phyloP scores from a whole-genome alignment of 2,888 invertebrate genomes.

The Orgyia antiqua region DNA sequence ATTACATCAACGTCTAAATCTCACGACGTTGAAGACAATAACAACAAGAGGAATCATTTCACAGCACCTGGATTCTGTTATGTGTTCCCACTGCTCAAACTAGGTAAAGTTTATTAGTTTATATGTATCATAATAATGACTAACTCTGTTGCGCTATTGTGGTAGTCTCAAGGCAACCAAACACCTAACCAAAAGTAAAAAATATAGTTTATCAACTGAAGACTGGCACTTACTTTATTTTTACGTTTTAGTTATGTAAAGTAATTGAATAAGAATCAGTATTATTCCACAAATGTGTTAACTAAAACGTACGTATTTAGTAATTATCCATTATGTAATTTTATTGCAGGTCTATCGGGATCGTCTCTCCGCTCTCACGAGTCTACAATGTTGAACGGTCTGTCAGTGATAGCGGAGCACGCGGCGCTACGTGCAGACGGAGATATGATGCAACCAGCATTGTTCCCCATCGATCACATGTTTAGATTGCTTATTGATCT shows the following conservation, averaged over 20 bases:
- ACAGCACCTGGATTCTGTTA: conserved; percentile 90
- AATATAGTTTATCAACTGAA: no score
- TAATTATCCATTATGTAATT: no score
- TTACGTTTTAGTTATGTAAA: no score
- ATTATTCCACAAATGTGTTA: no score
- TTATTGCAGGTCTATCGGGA: conserved; percentile 41
- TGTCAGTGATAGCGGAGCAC: conserved; percentile 82
- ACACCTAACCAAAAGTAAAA: no score
- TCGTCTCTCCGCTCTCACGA: conserved; percentile 64
- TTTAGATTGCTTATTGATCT: conserved; percentile 87
- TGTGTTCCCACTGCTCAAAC: conserved; percentile 86
- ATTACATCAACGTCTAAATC: conserved; percentile 50
- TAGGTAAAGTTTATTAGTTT: no score
- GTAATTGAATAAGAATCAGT: no score
- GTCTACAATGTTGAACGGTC: conserved; percentile 72
- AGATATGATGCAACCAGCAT: conserved; percentile 83
- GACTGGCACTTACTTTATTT: not conserved
- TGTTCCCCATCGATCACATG: conserved; percentile 90
- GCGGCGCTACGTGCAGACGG: conserved; percentile 70
- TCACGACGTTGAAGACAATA: conserved; percentile 5
- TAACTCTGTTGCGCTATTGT: no score
- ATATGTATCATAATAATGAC: not conserved
- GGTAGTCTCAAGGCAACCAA: no score
- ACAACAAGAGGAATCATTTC: conserved; percentile 52
- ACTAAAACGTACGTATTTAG: no score